Percentiles rank a stretch among this genome's conserved stretches.
These are phyloP conservation scores for Lobophora halterata DNA, from an alignment of 2,888 invertebrate genomes.

Conservation along the genomic window DNA sequence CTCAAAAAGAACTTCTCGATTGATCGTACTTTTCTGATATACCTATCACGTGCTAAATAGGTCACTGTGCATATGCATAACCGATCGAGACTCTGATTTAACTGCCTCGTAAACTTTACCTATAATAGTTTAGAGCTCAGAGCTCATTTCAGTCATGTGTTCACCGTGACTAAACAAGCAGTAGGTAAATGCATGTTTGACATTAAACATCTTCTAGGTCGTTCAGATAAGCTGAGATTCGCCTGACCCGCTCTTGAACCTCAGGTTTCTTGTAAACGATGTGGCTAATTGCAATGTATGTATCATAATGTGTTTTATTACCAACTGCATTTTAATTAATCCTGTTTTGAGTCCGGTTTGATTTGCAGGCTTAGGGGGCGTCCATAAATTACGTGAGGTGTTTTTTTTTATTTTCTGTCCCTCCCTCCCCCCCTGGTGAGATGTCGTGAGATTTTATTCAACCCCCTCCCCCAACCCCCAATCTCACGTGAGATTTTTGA, in stretches of 20 bases:
- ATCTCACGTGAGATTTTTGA: too few relatives aligned
- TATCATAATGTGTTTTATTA: conserved; percentile 22
- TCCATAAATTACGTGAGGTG: too few relatives aligned
- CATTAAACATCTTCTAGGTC: conserved; percentile 60
- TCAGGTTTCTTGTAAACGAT: conserved; percentile 20
- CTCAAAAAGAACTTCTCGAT: too few relatives aligned
- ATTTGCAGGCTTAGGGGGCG: too few relatives aligned
- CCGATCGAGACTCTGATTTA: conserved; percentile 8
- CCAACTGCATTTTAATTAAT: conserved; percentile 9
- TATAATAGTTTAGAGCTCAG: conserved; percentile 8
- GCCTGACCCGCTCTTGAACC: conserved; percentile 46
- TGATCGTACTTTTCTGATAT: background rate
- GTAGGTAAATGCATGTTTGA: conserved; percentile 40
- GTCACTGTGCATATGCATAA: background rate
- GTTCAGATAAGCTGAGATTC: conserved; percentile 50
- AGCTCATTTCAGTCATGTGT: conserved; percentile 30
- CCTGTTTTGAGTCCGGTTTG: conserved; percentile 21
- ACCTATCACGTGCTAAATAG: background rate
- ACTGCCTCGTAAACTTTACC: conserved; percentile 15
- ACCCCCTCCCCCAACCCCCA: too few relatives aligned
- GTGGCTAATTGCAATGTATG: conserved; percentile 29
- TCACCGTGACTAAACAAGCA: conserved; percentile 39
- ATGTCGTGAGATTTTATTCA: too few relatives aligned
- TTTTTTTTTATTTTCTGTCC: too few relatives aligned
- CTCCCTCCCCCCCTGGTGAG: too few relatives aligned